Base-by-base conservation (phyloP, 2,113 vertebrate species). In the Syrrhaptes paradoxus region DNA sequence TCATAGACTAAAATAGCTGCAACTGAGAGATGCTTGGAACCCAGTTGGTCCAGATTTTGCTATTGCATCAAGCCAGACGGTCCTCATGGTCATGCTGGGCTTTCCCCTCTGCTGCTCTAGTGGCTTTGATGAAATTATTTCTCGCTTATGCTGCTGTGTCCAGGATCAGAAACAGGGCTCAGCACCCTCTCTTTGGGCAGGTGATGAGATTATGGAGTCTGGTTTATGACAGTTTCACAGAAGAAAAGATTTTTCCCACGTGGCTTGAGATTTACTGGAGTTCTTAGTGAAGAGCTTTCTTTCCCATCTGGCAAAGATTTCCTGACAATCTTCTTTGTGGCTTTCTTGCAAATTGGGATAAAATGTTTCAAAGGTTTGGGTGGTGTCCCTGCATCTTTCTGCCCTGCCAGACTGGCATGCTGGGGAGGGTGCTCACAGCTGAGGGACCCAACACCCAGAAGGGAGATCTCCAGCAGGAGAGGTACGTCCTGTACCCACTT, bases 271-370 rank as follows among this genome's bases (percentile, higher is more conserved):
- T 76, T 75, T 77, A 54, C 26, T 80, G 24, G 46, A 66, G 28
- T 48, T 88, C 55, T 67, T 77, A 54, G 55, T 62, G 83, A 83
- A 82, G 79, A 90, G 48, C 32, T 92, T 92, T 92, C 48, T 92
- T 92, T 92, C 51, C 59, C 65, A 81, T 62, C 38, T 80, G 72
- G 85, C 55, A 95, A 61, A 80, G 67, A 93, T 54, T 87, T 85
- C 25, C 7, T 54, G 59, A 62, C 13, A 36, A 22, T 58, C 41
- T n/a, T 62, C 49, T 36, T 38, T 48, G 16, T 45, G 62, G n/a
- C 71, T 85, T 80, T 93, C 45, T 83, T 83, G 17, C 28, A 77
- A 68, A 80, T 26, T 38, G 46, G 17, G 55, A 77, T 36, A 73
- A 87, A 89, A 78, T 25, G 3, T 55, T 89, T 75, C 46, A 29